Conservation (phyloP, 92 coral and sea anemone species). For the Siderastrea siderea region DNA sequence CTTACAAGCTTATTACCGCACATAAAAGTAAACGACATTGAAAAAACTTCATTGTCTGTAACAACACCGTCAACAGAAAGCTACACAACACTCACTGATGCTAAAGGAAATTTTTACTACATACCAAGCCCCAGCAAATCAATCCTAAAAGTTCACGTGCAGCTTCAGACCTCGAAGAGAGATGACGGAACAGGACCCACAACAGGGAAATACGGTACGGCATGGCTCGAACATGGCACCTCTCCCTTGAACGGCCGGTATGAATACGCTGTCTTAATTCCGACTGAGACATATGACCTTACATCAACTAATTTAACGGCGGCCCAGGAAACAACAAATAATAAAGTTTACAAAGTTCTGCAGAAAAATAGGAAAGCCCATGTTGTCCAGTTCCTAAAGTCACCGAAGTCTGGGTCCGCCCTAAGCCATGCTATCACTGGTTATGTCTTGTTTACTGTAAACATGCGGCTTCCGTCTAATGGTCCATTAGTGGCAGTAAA, state of each 20-base stretch:
- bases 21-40: conserved; percentile 53
- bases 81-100: conserved; percentile 49
- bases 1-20: not conserved
- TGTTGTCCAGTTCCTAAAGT: conserved; percentile 63
- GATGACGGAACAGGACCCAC: conserved; percentile 14
- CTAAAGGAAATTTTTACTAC: conserved; percentile 77
- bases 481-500: conserved; percentile 63
- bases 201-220: conserved; percentile 65
- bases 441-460: conserved; percentile 59
- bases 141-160: conserved; percentile 45
- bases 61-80: not conserved
- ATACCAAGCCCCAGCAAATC: conserved; percentile 51
- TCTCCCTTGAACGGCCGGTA: not conserved
- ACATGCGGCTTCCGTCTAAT: not conserved
- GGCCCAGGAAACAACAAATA: conserved; percentile 36
- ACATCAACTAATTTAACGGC: conserved; percentile 19
- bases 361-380: conserved; percentile 55
- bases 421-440: conserved; percentile 44
- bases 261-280: conserved; percentile 49
- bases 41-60: conserved; percentile 1
- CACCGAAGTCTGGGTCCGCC: conserved; percentile 44
- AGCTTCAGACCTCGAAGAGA: conserved; percentile 50
- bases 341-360: conserved; percentile 41
- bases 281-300: conserved; percentile 23
- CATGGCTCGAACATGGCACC: conserved; percentile 66